Evolutionary conservation across 2,888 invertebrate genomes (phyloP), one percentile per base, ranked within the genome.

Genomic region (Noctuana brunneofusca): DNA sequence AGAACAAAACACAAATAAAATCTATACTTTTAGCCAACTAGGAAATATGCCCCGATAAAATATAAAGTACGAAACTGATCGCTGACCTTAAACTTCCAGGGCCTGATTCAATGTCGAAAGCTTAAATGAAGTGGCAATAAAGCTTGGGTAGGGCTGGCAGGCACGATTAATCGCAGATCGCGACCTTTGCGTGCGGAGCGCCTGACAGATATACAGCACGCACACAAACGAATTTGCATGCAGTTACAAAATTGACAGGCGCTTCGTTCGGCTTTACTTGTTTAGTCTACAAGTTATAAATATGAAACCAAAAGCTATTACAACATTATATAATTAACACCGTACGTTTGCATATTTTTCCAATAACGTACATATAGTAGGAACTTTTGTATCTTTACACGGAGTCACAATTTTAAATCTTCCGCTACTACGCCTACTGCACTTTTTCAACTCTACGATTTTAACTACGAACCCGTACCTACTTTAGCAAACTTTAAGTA

Each of bases 131-230:
- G 79, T 74, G 80, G 83, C 77, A 82, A 85, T 87, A 85, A 87
- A 83, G 78, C 74, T 75, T 73, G 75, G 81, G 81, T 71, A 73
- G 79, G 82, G 81, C 76, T 75, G 72, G 78, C 74, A 74, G 74
- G 75, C 69, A 79, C 79, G 77, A 84, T 85, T 86, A 86, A 87
- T 87, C 78, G 80, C 78, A 79, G 82, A 80, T 81, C 78, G 78
- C 76, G 87, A 83, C 88, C 89, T 88, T 89, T 80, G 87, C 90
- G 89, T 88, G 83, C 68, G 67, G 69, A 75, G 81, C 86, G 88
- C 89, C 86, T 88, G 81, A 80, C 77, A 72, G 79, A 76, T 72
- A 73, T 71, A 72, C 66, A 68, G 71, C 88, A 89, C 87, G 88
- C 86, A 88, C 69, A 68, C 53, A 35, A 64, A 68, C 65, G 54